Evolutionary conservation across 2,888 invertebrate genomes (phyloP).

Genomic region (Tiliacea aurago): DNA sequence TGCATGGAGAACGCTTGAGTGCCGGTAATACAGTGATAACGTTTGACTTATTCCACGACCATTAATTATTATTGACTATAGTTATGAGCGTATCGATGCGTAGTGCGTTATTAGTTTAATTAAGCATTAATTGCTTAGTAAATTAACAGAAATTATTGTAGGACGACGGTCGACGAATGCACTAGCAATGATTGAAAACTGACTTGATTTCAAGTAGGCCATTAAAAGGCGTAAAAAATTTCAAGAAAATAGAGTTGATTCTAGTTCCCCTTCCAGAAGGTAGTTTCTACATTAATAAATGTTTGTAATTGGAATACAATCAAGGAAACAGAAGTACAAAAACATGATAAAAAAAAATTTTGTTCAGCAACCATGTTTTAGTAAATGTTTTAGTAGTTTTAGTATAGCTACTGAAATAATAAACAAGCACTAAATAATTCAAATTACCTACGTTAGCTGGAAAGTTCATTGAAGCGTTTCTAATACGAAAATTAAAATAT

Average conservation of each 20-base stretch:
- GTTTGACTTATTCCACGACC: conserved; percentile 12
- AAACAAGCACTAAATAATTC: background rate
- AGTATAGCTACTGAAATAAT: background rate
- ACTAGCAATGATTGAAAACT: background rate
- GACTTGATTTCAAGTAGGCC: no score
- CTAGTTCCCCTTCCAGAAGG: no score
- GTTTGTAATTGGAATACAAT: background rate
- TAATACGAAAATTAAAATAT: conserved; percentile 27
- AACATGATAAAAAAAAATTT: no score
- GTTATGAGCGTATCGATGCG: background rate
- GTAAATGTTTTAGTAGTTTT: no score
- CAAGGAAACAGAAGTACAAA: background rate
- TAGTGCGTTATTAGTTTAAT: no score
- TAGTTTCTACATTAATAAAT: background rate
- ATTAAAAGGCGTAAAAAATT: no score
- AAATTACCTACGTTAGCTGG: background rate
- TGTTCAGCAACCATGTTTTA: background rate
- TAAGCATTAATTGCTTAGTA: background rate
- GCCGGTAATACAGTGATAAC: conserved; percentile 5
- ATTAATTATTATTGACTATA: conserved; percentile 15
- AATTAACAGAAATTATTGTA: background rate
- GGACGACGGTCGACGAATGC: background rate
- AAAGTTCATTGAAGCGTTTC: conserved; percentile 10
- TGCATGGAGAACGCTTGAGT: background rate
- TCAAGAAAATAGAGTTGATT: no score